Base-by-base conservation (phyloP, 2,888 invertebrate genomes). In the Meta bourneti region DNA sequence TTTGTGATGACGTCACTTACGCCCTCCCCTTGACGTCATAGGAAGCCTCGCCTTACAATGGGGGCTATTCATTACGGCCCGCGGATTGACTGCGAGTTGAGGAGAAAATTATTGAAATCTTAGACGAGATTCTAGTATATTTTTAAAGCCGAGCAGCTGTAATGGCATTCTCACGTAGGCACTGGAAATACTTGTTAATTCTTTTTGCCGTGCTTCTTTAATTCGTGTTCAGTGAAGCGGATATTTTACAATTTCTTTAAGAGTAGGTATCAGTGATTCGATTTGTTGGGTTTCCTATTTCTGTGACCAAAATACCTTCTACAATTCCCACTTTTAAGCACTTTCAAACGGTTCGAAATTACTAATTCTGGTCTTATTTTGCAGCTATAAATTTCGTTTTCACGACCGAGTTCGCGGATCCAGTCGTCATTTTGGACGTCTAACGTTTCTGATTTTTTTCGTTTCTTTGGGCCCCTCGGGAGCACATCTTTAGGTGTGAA, bases 131-230 rank as follows among this genome's bases (percentile, higher is more conserved):
- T 71, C 8, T 69, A 61, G 48, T 74, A 69, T 61, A 34, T 77
- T 85, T 75, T 75, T 69, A 20, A 83, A 74, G 74, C 16, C 48
- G 49, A 48, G 69, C 83, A 74, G 54, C 72, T 51, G 34, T 34
- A 52, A 71, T 54, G 75, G 16, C 78, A 86, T 86, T 86, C 85
- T 86, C 85, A 86, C 85, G 85, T 86, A 86, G 69, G 85, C 85
- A n/a, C 13, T 1, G 19, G 51, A 19, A 49, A 7, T 77, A 51
- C 34, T 81, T 48, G 69, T 9, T 11, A 20, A 13, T 81, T 48
- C 51, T 8, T 6, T 61, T 61, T 61, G 61, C 61, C 13, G 61
- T 61, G 61, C 61, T 61, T 61, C 13, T 61, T 7, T 61, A 13
- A 8, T 13, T 11, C 11, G 61, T 8, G 13, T 61, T 16, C 16